A percentile compares a stretch with the other conserved stretches of the same genome.
phyloP scores from a whole-genome alignment of 2,113 vertebrate species.

The Oenanthe oenanthe region DNA sequence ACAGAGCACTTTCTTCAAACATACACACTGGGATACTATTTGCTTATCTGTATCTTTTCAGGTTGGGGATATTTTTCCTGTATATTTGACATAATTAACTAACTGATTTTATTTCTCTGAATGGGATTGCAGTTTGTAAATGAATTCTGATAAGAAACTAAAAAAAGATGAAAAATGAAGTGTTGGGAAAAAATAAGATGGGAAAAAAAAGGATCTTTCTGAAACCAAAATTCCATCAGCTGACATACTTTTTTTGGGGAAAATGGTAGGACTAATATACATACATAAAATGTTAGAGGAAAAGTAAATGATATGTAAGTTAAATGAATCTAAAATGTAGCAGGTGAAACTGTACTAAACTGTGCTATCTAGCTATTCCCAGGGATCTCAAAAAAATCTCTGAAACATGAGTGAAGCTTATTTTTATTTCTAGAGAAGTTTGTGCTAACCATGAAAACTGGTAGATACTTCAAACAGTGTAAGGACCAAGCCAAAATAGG shows the following conservation, averaged over 20 bases:
- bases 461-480: not conserved
- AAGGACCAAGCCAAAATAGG: not conserved
- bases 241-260: not conserved
- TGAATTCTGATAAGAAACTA: not conserved
- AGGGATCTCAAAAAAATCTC: not conserved
- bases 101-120: not conserved
- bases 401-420: not conserved
- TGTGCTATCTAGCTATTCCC: not conserved
- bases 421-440: not conserved
- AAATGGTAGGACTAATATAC: not conserved
- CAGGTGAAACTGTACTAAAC: not conserved
- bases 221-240: not conserved
- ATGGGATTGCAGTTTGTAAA: not conserved
- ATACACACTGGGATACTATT: not conserved
- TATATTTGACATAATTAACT: not conserved
- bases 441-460: not conserved
- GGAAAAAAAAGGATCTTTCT: not conserved
- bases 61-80: not conserved
- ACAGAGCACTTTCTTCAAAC: slow-evolving; percentile 30
- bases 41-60: not conserved
- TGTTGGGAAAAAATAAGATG: not conserved
- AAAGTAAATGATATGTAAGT: not conserved
- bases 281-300: not conserved
- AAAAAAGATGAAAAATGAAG: not conserved
- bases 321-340: not conserved